Conservation (phyloP, 2,113 vertebrate genomes). For the Apodemus sylvaticus region DNA sequence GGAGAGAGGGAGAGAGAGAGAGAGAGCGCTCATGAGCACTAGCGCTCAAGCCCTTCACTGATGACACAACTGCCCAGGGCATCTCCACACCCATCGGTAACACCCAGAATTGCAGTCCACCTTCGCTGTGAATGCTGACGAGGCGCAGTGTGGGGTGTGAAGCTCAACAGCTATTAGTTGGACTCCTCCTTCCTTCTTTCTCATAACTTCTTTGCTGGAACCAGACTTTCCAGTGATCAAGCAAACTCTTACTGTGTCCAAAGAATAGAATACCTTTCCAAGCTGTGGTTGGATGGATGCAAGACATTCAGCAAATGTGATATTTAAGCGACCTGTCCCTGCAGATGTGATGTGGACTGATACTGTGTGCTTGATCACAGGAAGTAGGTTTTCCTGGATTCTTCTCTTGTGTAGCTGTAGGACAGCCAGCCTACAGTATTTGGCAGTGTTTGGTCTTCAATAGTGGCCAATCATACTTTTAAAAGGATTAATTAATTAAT, state of each 20-base stretch:
- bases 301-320: not conserved
- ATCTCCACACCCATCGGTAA: not conserved
- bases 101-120: not conserved
- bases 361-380: not conserved
- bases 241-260: not conserved
- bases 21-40: not conserved
- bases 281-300: not conserved
- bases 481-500: too few relatives aligned
- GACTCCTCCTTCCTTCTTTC: not conserved
- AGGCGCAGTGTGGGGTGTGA: not conserved
- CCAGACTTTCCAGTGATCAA: not conserved
- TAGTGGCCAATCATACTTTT: not conserved
- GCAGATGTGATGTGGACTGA: constrained; percentile 20
- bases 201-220: not conserved
- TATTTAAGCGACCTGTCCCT: not conserved
- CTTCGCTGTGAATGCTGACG: not conserved
- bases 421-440: not conserved
- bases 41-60: not conserved
- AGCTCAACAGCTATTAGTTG: not conserved
- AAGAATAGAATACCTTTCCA: not conserved
- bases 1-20: not conserved
- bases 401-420: not conserved
- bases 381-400: not conserved
- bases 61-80: not conserved
- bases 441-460: not conserved